Evolutionary conservation across 2,888 invertebrate species (phyloP), one percentile per base, ranked within the genome.

Genomic region (Trichacis sp.): DNA sequence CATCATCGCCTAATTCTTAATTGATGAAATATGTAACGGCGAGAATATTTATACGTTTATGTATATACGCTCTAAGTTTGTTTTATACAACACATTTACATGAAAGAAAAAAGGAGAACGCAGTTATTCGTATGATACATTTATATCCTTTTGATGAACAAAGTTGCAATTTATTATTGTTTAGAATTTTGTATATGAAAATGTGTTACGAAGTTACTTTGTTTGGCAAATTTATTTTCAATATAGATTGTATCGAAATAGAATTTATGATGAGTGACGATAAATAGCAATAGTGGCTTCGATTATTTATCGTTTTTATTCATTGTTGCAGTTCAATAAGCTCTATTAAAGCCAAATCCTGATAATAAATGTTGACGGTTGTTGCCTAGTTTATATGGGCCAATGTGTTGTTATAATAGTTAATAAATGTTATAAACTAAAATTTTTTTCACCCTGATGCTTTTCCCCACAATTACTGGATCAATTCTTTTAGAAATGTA

Each of bases 331-430:
- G 33, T 33, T 33, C n/a, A 11, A 6, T 9, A n/a, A 33, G 33
- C 33, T 33, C n/a, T 68, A 68, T 69, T 74, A 70, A 51, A 74
- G 79, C 77, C 73, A 73, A 70, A 71, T 73, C 75, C 72, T 68
- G 72, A 75, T 78, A 77, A 77, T 80, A 69, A 80, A 79, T 78
- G 78, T 79, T 80, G 78, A 80, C 78, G 62, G 79, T 74, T 80
- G 79, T 80, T 80, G 77, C 76, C 73, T 79, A 79, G 77, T 80
- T 78, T 76, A 80, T n/a, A 33, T 71, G 79, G 79, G 79, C 79
- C 78, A 78, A 77, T 78, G 75, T 79, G 74, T 75, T 78, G 78
- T 64, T 68, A 70, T 70, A 62, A 65, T 73, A 74, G 69, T 71
- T 75, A 77, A 79, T 80, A 78, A 80, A 79, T 78, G 76, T 79